These are phyloP conservation scores for Enteromius trimaculatus DNA, from an alignment of 2,797 vertebrate genomes.

Conservation along the genomic window DNA sequence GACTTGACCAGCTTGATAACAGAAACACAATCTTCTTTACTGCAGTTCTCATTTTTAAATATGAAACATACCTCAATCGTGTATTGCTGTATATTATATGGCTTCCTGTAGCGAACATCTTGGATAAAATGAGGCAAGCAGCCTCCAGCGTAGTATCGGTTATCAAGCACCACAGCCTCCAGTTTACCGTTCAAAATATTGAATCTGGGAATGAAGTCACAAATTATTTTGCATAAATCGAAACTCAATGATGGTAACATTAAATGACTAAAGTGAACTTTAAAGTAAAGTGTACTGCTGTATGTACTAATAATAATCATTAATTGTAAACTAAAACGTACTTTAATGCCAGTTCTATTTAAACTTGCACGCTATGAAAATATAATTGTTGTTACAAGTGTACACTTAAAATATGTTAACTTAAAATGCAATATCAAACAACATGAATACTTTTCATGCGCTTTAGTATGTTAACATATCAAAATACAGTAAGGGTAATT, in stretches of 20 bases:
- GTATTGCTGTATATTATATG: constrained; percentile 85
- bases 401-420: too few relatives aligned
- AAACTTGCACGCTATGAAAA: too few relatives aligned
- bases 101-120: constrained; percentile 88
- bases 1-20: neutral
- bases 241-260: too few relatives aligned
- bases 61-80: constrained; percentile 71
- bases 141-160: constrained; percentile 88
- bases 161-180: constrained; percentile 89
- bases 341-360: too few relatives aligned
- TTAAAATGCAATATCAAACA: neutral
- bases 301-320: too few relatives aligned
- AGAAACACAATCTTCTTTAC: neutral
- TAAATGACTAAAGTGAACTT: too few relatives aligned
- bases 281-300: too few relatives aligned
- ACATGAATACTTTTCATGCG: neutral
- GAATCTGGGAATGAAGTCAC: constrained; percentile 74
- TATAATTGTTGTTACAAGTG: too few relatives aligned
- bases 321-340: too few relatives aligned
- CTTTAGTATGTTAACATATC: neutral
- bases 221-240: too few relatives aligned
- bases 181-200: constrained; percentile 86
- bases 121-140: constrained; percentile 87
- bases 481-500: neutral
- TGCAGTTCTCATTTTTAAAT: neutral